Percentiles rank a stretch among this genome's conserved stretches.
phyloP scores from a whole-genome alignment of 2,113 vertebrate species.

The Brienomyrus longianalis region DNA sequence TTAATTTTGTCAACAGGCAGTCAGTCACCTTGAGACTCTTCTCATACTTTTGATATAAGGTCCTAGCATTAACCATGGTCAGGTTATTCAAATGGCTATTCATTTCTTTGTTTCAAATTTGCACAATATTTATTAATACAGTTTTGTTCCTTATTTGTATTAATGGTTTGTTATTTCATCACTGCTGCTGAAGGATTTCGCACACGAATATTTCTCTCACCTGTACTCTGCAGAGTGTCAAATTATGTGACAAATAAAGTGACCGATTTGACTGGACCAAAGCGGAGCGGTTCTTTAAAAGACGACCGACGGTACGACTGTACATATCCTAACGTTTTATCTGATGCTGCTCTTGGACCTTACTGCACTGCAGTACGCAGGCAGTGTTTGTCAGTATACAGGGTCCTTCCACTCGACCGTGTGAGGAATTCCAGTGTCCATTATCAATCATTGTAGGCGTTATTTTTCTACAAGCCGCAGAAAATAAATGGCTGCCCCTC shows the following conservation, averaged over 20 bases:
- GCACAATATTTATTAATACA: not conserved
- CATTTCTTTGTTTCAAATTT: not conserved
- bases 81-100: not conserved
- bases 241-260: not conserved
- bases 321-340: not conserved
- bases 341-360: not conserved
- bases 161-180: not conserved
- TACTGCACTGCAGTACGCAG: not conserved
- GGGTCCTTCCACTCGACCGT: not conserved
- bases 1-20: not conserved
- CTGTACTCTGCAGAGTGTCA: not conserved
- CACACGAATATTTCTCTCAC: not conserved
- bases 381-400: not conserved
- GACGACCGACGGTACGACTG: not conserved
- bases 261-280: not conserved
- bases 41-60: not conserved
- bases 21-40: not conserved
- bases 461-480: slow-evolving; percentile 6
- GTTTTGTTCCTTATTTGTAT: not conserved
- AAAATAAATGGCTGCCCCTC: slow-evolving; percentile 17
- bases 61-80: not conserved
- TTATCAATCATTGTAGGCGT: not conserved
- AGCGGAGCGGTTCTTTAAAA: not conserved
- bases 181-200: not conserved
- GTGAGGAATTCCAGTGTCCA: not conserved